phyloP scores from a whole-genome alignment of 2,113 vertebrate genomes.

The Ploceus nigricollis region DNA sequence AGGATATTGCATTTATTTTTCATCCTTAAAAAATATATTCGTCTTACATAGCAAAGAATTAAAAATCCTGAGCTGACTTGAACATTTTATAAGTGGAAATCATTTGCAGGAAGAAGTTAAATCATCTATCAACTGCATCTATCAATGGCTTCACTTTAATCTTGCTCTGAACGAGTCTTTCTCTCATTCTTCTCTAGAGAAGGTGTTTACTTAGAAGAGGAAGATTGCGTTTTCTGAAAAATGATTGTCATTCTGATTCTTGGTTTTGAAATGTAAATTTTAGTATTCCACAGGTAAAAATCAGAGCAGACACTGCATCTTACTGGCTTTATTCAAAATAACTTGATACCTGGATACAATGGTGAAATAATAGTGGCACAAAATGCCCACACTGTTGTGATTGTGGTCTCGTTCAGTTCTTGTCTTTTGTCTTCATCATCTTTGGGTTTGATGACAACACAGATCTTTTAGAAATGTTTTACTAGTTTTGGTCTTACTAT shows the following conservation, averaged over 20 bases:
- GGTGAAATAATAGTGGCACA: not conserved
- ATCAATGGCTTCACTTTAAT: not conserved
- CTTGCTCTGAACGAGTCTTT: not conserved
- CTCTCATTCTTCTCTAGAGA: not conserved
- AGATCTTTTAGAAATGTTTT: not conserved
- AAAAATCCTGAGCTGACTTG: not conserved
- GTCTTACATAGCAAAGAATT: not conserved
- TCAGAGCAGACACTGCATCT: not conserved
- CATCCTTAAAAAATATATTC: not conserved
- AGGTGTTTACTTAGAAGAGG: not conserved
- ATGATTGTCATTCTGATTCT: not conserved
- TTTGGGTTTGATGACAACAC: not conserved
- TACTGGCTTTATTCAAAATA: not conserved
- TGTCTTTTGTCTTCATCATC: not conserved
- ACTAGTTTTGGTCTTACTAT: not conserved
- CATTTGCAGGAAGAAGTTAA: not conserved
- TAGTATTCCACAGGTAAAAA: not conserved
- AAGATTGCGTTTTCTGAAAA: not conserved
- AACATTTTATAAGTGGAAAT: not conserved
- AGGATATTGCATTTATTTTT: not conserved
- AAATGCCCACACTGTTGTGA: not conserved
- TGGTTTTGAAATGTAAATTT: constrained; percentile 32
- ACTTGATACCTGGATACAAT: not conserved
- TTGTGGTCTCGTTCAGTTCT: not conserved
- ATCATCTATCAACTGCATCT: not conserved